A percentile compares a stretch with the other conserved stretches of the same genome.
phyloP scores from a whole-genome alignment of 23 tunicate genomes.

The Styela clava region DNA sequence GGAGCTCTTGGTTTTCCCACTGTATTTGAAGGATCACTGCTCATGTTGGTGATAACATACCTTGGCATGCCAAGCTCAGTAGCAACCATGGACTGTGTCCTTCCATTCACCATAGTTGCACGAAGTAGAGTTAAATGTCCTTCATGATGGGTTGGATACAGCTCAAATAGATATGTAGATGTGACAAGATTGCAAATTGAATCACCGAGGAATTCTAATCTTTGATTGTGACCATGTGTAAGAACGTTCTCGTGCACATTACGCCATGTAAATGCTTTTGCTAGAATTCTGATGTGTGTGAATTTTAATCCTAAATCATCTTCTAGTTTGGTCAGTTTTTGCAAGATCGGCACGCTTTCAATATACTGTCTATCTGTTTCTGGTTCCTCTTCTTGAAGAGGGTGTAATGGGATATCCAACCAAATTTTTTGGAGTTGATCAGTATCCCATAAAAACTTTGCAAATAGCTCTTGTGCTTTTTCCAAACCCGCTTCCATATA shows the following conservation, averaged over 20 bases:
- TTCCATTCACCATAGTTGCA: constrained; percentile 88
- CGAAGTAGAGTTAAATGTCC: constrained; percentile 92
- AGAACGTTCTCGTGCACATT: constrained; percentile 84
- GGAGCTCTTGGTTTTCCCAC: constrained; percentile 36
- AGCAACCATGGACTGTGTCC: constrained; percentile 90
- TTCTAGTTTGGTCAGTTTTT: constrained; percentile 76
- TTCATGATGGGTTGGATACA: constrained; percentile 97
- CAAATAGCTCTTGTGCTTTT: constrained; percentile 54
- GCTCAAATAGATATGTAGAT: constrained; percentile 75
- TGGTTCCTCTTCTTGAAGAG: constrained; percentile 88
- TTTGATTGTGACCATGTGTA: constrained; percentile 92
- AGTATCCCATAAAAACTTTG: constrained; percentile 77
- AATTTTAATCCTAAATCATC: constrained; percentile 84
- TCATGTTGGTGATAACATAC: constrained; percentile 46
- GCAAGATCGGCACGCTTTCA: constrained; percentile 51
- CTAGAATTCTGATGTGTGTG: constrained; percentile 77
- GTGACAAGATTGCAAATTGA: constrained; percentile 91
- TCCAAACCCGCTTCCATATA: constrained; percentile 94
- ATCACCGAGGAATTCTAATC: constrained; percentile 96
- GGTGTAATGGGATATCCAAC: constrained; percentile 80
- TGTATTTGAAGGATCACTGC: constrained; percentile 19
- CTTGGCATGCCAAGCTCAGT: constrained; percentile 85
- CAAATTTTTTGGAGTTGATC: constrained; percentile 57
- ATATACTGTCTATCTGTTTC: constrained; percentile 68
- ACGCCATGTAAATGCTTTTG: constrained; percentile 93